Percentiles rank a stretch among this genome's conserved stretches.
phyloP scores from a whole-genome alignment of 1,140 invertebrate species.

The Drosophila lowei region DNA sequence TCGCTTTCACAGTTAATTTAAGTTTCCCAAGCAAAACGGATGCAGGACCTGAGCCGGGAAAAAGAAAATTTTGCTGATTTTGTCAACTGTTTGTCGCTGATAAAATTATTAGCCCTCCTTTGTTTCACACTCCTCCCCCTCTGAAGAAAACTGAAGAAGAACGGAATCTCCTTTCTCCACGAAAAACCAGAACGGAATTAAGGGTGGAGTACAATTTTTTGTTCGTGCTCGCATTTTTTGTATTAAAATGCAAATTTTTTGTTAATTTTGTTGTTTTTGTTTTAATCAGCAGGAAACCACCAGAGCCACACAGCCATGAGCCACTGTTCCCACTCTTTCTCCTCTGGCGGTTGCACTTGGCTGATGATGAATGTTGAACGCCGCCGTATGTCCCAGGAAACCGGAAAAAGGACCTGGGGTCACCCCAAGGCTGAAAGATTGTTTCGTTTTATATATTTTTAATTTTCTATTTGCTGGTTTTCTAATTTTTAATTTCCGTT shows the following conservation, averaged over 20 bases:
- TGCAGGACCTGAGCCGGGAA: slow-evolving; percentile 50
- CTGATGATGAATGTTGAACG: slow-evolving; percentile 72
- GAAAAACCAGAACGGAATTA: slow-evolving; percentile 2
- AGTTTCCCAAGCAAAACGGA: slow-evolving; percentile 67
- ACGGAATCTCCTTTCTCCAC: not conserved
- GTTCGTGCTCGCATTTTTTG: slow-evolving; percentile 54
- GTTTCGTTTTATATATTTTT: slow-evolving; percentile 32
- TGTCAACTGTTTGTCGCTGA: slow-evolving; percentile 81
- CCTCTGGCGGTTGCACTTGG: slow-evolving; percentile 66
- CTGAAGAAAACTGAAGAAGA: too few species aligned
- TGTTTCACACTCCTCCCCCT: slow-evolving; percentile 39
- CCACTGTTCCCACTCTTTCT: too few species aligned
- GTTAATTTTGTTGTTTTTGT: slow-evolving; percentile 79
- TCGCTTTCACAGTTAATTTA: slow-evolving; percentile 82
- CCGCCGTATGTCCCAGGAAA: slow-evolving; percentile 53
- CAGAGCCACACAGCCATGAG: slow-evolving; percentile 26
- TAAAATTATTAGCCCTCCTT: slow-evolving; percentile 81
- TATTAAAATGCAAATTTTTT: slow-evolving; percentile 80
- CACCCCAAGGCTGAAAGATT: slow-evolving; percentile 36
- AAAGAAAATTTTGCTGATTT: slow-evolving; percentile 73
- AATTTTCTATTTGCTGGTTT: slow-evolving; percentile 37
- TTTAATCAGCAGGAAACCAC: slow-evolving; percentile 66
- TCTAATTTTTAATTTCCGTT: slow-evolving; percentile 45
- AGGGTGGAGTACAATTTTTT: not conserved
- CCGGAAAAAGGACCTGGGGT: slow-evolving; percentile 15